Evolutionary conservation across 2,888 invertebrate genomes (phyloP).

Genomic region (Amblyjoppa proteus): DNA sequence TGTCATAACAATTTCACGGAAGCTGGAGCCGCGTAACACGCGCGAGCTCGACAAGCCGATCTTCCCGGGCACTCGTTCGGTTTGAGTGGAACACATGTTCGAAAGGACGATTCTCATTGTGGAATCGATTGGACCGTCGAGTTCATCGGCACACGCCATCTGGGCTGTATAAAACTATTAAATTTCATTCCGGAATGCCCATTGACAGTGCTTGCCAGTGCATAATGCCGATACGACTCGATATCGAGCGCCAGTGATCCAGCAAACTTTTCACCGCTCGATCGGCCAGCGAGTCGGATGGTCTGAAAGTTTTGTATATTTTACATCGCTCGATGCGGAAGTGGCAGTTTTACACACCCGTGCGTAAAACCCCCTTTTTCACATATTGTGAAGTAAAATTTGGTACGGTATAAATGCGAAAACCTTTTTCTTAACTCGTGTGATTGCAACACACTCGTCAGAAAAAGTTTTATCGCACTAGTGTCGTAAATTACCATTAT

Average conservation of each 20-base stretch:
- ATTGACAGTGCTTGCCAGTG: constrained; percentile 68
- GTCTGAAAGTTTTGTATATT: neutral
- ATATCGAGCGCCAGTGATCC: neutral
- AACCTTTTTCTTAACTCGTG: neutral
- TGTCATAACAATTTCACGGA: constrained; percentile 66
- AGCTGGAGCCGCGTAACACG: constrained; percentile 30
- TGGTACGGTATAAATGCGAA: neutral
- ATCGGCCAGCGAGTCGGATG: neutral
- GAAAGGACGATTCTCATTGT: constrained; percentile 63
- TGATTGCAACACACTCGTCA: no score
- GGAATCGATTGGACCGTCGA: constrained; percentile 55
- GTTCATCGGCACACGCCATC: constrained; percentile 74
- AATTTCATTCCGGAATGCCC: constrained; percentile 64
- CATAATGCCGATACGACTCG: constrained; percentile 42
- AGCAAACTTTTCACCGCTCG: no score
- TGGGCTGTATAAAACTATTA: constrained; percentile 75
- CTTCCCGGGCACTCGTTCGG: constrained; percentile 20
- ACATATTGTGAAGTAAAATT: no score
- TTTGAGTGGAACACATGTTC: constrained; percentile 60
- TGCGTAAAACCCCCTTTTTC: no score
- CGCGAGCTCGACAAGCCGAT: neutral
- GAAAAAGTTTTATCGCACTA: no score
- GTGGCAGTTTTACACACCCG: no score
- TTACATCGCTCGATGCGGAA: neutral
- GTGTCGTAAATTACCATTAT: neutral